Conservation (phyloP, 2,888 invertebrate species). For the Chymomyza procnemis region DNA sequence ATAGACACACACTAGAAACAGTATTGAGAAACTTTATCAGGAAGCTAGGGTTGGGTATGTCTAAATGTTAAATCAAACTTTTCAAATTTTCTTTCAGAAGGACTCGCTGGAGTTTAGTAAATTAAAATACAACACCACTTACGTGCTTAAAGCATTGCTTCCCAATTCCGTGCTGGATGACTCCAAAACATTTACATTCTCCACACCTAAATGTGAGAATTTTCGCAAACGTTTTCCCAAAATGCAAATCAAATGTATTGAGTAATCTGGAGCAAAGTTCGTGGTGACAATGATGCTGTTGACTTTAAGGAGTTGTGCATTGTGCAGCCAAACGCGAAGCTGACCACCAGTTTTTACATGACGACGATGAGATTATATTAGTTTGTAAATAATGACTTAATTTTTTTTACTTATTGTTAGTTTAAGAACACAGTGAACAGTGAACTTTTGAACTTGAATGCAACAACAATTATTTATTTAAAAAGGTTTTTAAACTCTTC, state of each 20-base stretch:
- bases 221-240: conserved; percentile 76
- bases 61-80: neutral
- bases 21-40: neutral
- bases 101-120: conserved; percentile 76
- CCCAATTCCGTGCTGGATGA: conserved; percentile 46
- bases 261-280: conserved; percentile 14
- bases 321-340: neutral
- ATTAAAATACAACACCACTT: conserved; percentile 76
- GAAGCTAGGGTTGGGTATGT: no score
- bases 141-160: conserved; percentile 66
- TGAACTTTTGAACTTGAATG: conserved; percentile 8
- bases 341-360: conserved; percentile 10
- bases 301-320: neutral
- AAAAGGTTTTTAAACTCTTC: conserved; percentile 73
- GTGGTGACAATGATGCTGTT: conserved; percentile 58
- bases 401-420: conserved; percentile 55
- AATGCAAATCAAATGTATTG: conserved; percentile 73
- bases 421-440: conserved; percentile 36
- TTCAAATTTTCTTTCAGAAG: conserved; percentile 65
- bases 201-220: conserved; percentile 76
- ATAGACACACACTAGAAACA: no score
- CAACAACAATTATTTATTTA: conserved; percentile 55
- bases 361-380: conserved; percentile 59
- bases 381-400: conserved; percentile 60
- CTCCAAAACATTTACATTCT: conserved; percentile 64